Evolutionary conservation across 2,113 vertebrate genomes (phyloP).

Genomic region (Hipposideros armiger): DNA sequence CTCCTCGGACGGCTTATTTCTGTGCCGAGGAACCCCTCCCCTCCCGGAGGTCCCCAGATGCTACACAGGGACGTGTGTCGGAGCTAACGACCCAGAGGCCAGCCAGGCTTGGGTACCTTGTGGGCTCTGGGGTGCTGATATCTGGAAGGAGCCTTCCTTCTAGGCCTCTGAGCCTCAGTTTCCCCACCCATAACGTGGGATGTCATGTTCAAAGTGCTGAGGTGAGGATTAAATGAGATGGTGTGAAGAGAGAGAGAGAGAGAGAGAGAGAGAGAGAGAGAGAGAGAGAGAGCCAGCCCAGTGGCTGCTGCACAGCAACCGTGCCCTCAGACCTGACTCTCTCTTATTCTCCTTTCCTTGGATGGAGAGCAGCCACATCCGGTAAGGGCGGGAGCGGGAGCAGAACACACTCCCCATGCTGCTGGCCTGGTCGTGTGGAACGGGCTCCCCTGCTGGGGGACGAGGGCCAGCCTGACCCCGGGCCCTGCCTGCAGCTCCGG

Average conservation of each 20-base stretch:
- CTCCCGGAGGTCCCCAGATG: not conserved
- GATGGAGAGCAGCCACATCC: not conserved
- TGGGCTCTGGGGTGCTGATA: not conserved
- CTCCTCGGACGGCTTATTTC: too few relatives aligned
- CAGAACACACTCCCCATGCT: not conserved
- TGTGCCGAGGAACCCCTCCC: not conserved
- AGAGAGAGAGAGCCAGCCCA: too few relatives aligned
- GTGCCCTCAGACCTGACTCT: not conserved
- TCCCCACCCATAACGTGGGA: not conserved
- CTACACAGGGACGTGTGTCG: not conserved
- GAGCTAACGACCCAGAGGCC: not conserved
- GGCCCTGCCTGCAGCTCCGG: not conserved
- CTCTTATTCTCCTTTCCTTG: not conserved
- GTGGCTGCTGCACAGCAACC: too few relatives aligned
- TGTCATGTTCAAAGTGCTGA: not conserved
- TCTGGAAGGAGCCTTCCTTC: not conserved
- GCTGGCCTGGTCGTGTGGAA: too few relatives aligned
- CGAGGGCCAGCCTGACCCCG: not conserved
- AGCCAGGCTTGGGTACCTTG: not conserved
- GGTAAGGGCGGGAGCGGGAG: not conserved
- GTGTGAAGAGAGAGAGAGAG: too few relatives aligned
- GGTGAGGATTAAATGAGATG: not conserved
- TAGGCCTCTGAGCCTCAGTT: not conserved
- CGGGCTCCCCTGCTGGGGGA: not conserved
- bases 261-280: too few relatives aligned